Evolutionary conservation across 2,888 invertebrate genomes (phyloP), one percentile per base, ranked within the genome.

Genomic region (Cataglyphis rosenhaueri): DNA sequence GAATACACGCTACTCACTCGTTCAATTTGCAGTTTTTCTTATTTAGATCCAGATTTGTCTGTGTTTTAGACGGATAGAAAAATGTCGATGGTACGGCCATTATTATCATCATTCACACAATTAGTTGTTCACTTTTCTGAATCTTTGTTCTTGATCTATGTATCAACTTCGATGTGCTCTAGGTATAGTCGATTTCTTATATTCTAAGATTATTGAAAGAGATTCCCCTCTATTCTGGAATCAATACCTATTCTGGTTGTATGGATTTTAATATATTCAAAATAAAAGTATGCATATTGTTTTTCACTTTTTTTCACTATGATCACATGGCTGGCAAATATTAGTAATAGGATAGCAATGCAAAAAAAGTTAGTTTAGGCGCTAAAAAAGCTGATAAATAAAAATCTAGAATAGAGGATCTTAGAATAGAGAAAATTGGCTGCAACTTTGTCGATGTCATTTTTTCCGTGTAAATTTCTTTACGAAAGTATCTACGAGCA

Each of bases 1-100:
- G 88, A 92, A 92, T 91, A 92, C 89, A 92, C 89, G 92, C 92
- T 92, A 92, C 91, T 91, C 89, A 92, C 90, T 92, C 86, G 89
- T 91, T 92, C 84, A 90, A 88, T 91, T 89, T 91, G 92, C 91
- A 92, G 92, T 92, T 92, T 86, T 87, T 87, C 73, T 89, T 87
- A 71, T 61, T 86, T 81, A 52, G 57, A 78, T 81, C 71, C 62
- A 52, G 44, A 73, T 81, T 81, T 68, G 64, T 84, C 59, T 52
- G 66, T 59, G 59, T 44, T 68, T 48, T 78, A 82, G 66, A 70
- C 55, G 82, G 52, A 52, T 64, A 76, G 29, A 62, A 59, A 71
- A 78, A 35, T 66, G 10, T 64, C 62, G 1, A 86, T 35, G 85
- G 70, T 82, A 79, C 59, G 61, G 68, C 29, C 65, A 70, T 70